Percentiles rank a stretch among this genome's conserved stretches.
These are phyloP conservation scores for Ectropis crepuscularia DNA, from an alignment of 2,888 invertebrate genomes.

Conservation along the genomic window DNA sequence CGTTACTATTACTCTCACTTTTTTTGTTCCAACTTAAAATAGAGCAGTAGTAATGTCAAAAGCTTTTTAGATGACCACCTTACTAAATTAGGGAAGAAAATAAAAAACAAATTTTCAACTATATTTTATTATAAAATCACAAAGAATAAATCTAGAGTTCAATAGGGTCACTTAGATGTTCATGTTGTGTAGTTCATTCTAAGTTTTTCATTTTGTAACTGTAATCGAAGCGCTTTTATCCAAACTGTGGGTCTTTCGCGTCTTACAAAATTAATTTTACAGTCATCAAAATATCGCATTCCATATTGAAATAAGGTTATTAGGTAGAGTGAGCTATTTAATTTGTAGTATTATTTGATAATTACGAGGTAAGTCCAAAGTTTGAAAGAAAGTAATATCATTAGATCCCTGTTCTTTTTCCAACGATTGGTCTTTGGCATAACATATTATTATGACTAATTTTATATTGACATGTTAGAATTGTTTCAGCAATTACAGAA, in stretches of 20 bases:
- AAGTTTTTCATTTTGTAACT: constrained; percentile 69
- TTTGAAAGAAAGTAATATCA: constrained; percentile 69
- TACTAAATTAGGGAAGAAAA: constrained; percentile 17
- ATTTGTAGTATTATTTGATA: constrained; percentile 44
- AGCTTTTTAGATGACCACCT: not conserved
- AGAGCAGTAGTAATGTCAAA: too few relatives aligned
- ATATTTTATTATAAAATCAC: constrained; percentile 89
- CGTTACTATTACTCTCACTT: too few relatives aligned
- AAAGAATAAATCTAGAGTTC: constrained; percentile 89
- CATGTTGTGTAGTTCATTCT: constrained; percentile 66
- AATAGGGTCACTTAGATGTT: constrained; percentile 82
- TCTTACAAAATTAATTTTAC: constrained; percentile 67
- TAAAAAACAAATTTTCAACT: constrained; percentile 72
- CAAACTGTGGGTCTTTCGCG: constrained; percentile 50
- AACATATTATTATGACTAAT: constrained; percentile 68
- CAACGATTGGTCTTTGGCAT: constrained; percentile 82
- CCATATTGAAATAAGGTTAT: constrained; percentile 57
- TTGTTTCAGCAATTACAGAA: constrained; percentile 54
- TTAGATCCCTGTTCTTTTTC: constrained; percentile 80
- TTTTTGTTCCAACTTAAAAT: too few relatives aligned
- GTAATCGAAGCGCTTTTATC: constrained; percentile 59
- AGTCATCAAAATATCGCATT: constrained; percentile 70
- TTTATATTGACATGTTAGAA: constrained; percentile 65
- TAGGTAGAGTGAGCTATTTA: constrained; percentile 66
- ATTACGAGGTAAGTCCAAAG: constrained; percentile 64